Percentiles rank a stretch among this genome's conserved stretches.
These are phyloP conservation scores for Microcebus murinus DNA, from an alignment of 2,113 vertebrate genomes.

Conservation along the genomic window DNA sequence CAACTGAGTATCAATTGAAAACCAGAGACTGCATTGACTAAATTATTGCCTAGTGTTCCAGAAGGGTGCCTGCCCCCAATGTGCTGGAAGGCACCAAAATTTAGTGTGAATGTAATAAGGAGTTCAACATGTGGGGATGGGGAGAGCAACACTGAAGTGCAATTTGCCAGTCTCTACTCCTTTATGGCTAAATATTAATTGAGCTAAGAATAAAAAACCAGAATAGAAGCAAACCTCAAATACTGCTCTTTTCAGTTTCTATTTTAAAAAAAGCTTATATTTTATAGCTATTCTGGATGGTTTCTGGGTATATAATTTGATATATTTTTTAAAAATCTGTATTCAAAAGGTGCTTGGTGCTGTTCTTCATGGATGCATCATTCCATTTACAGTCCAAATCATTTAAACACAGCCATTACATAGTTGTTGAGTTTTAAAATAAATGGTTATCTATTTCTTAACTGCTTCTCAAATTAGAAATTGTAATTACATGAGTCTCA, in stretches of 20 bases:
- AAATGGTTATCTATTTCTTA: slow-evolving; percentile 76
- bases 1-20: slow-evolving; percentile 68
- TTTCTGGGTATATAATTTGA: slow-evolving; percentile 26
- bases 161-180: slow-evolving; percentile 3
- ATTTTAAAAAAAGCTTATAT: slow-evolving; percentile 1
- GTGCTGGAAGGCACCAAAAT: slow-evolving; percentile 74
- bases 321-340: slow-evolving; percentile 28
- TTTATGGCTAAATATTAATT: not conserved
- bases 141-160: slow-evolving; percentile 11
- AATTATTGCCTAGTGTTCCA: slow-evolving; percentile 82
- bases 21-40: not conserved
- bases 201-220: slow-evolving; percentile 43
- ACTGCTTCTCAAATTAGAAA: slow-evolving; percentile 73
- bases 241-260: slow-evolving; percentile 43
- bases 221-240: slow-evolving; percentile 34
- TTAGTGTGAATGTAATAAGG: slow-evolving; percentile 23
- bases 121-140: not conserved
- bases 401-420: slow-evolving; percentile 69
- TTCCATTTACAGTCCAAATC: slow-evolving; percentile 78
- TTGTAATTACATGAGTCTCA: slow-evolving; percentile 70
- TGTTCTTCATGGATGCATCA: slow-evolving; percentile 73
- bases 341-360: slow-evolving; percentile 86
- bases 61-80: slow-evolving; percentile 40
- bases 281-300: slow-evolving; percentile 51
- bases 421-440: slow-evolving; percentile 73